Percentiles rank a stretch among this genome's conserved stretches.
Evolutionary conservation across 2,113 vertebrate species (phyloP).

Genomic region (Paradisaea rubra): DNA sequence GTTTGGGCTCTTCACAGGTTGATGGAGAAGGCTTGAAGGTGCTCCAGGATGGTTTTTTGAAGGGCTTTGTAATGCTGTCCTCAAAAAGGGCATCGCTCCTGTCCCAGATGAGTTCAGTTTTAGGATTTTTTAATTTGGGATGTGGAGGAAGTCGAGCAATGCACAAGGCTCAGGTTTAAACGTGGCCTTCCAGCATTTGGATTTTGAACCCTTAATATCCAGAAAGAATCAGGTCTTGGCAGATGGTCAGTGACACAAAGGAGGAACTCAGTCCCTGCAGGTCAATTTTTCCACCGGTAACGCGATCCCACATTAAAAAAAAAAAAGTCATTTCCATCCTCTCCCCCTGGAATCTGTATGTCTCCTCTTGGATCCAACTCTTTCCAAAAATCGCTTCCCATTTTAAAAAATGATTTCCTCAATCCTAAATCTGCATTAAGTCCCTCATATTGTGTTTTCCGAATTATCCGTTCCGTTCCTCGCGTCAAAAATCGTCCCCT

Average conservation of each 20-base stretch:
- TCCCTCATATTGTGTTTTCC: neutral
- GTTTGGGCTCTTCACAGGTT: neutral
- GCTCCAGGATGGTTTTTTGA: neutral
- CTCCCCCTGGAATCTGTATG: neutral
- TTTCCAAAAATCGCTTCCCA: neutral
- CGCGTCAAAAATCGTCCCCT: accelerated
- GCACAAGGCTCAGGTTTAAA: neutral
- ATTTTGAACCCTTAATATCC: neutral
- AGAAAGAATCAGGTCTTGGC: neutral
- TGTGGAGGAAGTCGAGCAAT: neutral
- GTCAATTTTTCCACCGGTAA: slow-evolving; percentile 44
- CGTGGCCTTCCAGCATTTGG: neutral
- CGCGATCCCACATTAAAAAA: neutral
- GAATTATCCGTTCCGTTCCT: neutral
- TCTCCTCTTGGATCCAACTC: neutral
- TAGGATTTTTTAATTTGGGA: neutral
- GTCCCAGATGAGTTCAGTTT: neutral
- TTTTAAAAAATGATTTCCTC: neutral
- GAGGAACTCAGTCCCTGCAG: neutral
- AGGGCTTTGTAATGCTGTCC: accelerated
- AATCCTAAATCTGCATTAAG: neutral
- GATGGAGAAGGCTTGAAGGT: neutral
- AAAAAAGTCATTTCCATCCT: neutral
- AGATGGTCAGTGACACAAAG: slow-evolving; percentile 21
- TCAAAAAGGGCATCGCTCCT: neutral